phyloP scores from a whole-genome alignment of 2,888 invertebrate species.

The Acronicta aceris region DNA sequence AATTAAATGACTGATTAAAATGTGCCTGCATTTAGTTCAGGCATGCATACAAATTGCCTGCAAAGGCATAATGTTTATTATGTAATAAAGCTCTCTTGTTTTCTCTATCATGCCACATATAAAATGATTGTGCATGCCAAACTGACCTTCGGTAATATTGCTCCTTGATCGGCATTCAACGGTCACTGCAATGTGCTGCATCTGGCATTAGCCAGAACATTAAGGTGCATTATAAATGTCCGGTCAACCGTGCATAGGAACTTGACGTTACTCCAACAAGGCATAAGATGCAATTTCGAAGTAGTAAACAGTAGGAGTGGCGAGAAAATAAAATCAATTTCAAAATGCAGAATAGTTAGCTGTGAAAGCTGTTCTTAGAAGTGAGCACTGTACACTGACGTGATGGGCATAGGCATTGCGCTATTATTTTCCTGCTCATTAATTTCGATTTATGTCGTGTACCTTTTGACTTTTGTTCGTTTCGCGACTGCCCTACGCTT shows the following conservation, averaged over 20 bases:
- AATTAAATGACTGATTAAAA: constrained; percentile 38
- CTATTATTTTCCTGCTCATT: constrained; percentile 67
- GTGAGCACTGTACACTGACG: constrained; percentile 67
- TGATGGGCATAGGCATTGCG: constrained; percentile 73
- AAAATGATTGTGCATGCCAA: constrained; percentile 72
- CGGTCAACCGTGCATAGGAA: constrained; percentile 51
- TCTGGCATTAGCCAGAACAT: constrained; percentile 69
- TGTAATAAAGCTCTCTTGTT: constrained; percentile 62
- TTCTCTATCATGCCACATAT: constrained; percentile 63
- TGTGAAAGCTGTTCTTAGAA: constrained; percentile 84
- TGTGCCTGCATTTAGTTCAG: constrained; percentile 39
- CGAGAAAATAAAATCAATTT: constrained; percentile 73
- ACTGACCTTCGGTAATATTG: constrained; percentile 81
- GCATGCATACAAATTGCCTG: constrained; percentile 54
- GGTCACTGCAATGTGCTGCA: constrained; percentile 70
- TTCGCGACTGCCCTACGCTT: constrained; percentile 51
- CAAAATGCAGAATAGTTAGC: constrained; percentile 76
- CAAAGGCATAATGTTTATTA: constrained; percentile 51
- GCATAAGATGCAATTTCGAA: constrained; percentile 65
- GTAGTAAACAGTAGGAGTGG: constrained; percentile 23
- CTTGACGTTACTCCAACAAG: constrained; percentile 57
- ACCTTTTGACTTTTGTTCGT: constrained; percentile 54
- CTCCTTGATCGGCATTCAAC: constrained; percentile 69
- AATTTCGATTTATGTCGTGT: constrained; percentile 63
- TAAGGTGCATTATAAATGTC: constrained; percentile 60